Percentiles rank a stretch among this genome's conserved stretches.
Evolutionary conservation across 2,113 vertebrate genomes (phyloP).

Genomic region (Phylloscopus trochilus): DNA sequence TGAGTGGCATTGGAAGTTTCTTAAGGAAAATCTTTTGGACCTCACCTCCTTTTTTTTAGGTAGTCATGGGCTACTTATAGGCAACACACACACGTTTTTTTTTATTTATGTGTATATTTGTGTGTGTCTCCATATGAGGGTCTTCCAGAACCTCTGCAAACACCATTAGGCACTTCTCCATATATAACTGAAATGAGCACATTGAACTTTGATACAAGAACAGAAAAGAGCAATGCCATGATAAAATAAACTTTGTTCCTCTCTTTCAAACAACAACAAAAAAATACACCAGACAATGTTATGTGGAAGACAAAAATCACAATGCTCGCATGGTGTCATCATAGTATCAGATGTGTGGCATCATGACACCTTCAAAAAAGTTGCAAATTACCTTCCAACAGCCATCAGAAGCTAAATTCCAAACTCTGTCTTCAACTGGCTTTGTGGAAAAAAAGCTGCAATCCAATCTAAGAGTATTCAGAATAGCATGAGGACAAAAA

Average conservation of each 20-base stretch:
- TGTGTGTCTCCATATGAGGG: neutral
- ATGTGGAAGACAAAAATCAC: neutral
- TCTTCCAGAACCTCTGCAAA: neutral
- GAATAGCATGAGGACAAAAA: neutral
- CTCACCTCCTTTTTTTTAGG: neutral
- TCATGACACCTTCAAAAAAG: neutral
- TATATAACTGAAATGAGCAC: neutral
- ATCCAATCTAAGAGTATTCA: neutral
- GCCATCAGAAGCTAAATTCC: neutral
- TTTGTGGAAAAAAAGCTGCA: neutral
- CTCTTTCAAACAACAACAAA: neutral
- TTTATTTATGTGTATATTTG: fast-evolving
- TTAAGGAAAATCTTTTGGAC: neutral
- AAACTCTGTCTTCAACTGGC: neutral
- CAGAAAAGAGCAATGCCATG: neutral
- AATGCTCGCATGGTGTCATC: neutral
- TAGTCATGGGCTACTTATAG: neutral
- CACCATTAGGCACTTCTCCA: neutral
- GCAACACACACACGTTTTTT: fast-evolving
- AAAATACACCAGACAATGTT: neutral
- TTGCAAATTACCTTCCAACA: neutral
- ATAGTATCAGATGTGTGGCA: neutral
- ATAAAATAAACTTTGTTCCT: neutral
- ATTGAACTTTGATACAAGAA: neutral
- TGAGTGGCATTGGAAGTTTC: neutral